Evolutionary conservation across 2,113 vertebrate genomes (phyloP).

Genomic region (Coturnix japonica): DNA sequence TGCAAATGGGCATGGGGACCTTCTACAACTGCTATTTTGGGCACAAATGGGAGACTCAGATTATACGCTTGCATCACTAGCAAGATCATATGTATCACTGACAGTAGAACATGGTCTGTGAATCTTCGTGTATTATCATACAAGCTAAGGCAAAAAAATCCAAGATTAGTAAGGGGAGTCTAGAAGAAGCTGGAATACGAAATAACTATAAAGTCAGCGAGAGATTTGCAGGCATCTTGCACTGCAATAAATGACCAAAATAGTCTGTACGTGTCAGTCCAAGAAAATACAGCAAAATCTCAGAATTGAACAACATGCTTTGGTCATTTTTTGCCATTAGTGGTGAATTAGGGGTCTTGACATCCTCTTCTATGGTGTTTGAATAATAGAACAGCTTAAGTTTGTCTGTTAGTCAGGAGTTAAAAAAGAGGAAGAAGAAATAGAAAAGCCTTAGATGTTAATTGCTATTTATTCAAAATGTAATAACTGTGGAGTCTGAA

Average conservation of each 20-base stretch:
- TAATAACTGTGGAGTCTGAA: constrained; percentile 50
- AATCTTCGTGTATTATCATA: not conserved
- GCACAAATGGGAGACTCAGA: not conserved
- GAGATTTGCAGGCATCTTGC: not conserved
- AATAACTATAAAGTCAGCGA: not conserved
- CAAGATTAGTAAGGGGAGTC: not conserved
- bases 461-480: constrained; percentile 71
- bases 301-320: not conserved
- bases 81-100: not conserved
- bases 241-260: not conserved
- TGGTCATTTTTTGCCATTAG: not conserved
- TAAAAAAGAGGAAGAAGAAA: not conserved
- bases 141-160: not conserved
- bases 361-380: not conserved
- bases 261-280: not conserved
- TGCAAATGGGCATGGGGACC: fast-evolving
- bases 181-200: not conserved
- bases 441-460: constrained; percentile 60
- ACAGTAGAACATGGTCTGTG: not conserved
- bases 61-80: not conserved
- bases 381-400: constrained; percentile 42
- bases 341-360: not conserved
- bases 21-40: not conserved
- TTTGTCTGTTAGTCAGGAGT: constrained; percentile 34
- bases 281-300: constrained; percentile 1